These are phyloP conservation scores for Contarinia nasturtii DNA, from an alignment of 1,140 invertebrate genomes.

Conservation along the genomic window DNA sequence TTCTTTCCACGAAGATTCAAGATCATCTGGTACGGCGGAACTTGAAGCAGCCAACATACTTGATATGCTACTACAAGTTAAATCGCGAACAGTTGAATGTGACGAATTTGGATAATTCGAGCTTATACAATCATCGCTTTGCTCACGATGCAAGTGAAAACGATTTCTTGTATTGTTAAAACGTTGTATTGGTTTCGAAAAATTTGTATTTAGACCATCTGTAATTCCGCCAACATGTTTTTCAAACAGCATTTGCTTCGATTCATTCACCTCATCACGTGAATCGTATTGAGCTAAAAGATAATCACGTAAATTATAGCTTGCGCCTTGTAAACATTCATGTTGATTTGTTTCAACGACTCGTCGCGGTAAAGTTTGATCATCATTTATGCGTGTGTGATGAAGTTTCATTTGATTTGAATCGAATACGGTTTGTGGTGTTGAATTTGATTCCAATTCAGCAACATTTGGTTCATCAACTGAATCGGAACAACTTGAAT, in stretches of 20 bases:
- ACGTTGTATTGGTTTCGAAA: background rate
- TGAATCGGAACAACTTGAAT: constrained; percentile 10
- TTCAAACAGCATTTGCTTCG: constrained; percentile 21
- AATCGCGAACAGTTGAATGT: constrained; percentile 26
- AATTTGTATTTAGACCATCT: no score
- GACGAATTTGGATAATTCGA: constrained; percentile 40
- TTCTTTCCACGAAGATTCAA: constrained; percentile 38
- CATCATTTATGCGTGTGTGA: constrained; percentile 28
- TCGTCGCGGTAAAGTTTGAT: constrained; percentile 25
- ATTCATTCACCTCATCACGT: constrained; percentile 20
- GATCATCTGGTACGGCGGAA: constrained; percentile 25
- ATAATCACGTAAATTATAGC: constrained; percentile 10
- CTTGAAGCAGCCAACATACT: constrained; percentile 27
- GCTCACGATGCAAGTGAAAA: constrained; percentile 22
- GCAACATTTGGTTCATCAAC: constrained; percentile 16
- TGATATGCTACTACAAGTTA: constrained; percentile 30
- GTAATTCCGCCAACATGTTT: constrained; percentile 24
- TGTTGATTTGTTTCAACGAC: constrained; percentile 2
- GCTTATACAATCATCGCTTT: constrained; percentile 30
- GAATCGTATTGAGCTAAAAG: constrained; percentile 21
- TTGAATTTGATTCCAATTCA: constrained; percentile 24
- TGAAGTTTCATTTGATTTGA: constrained; percentile 35
- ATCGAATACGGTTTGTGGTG: constrained; percentile 43
- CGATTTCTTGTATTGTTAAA: constrained; percentile 10
- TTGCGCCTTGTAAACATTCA: constrained; percentile 6